These are phyloP conservation scores for Holacanthella duospinosa DNA, from an alignment of 2,888 invertebrate species.

Conservation along the genomic window DNA sequence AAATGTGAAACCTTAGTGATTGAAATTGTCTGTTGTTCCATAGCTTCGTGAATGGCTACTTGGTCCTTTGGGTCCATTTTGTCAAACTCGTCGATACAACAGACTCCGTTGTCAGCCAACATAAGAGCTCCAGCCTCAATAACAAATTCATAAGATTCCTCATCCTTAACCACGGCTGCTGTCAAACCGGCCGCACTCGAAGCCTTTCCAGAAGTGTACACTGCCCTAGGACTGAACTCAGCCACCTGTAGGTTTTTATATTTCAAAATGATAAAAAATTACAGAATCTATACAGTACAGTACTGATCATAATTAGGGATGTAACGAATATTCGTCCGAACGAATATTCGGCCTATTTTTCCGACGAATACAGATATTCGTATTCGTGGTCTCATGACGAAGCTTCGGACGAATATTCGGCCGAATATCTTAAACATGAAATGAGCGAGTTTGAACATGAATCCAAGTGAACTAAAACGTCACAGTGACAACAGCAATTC, in stretches of 20 bases:
- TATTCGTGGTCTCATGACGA: no score
- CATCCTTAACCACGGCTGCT: conserved; percentile 95
- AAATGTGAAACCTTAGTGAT: conserved; percentile 65
- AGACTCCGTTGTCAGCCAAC: conserved; percentile 97
- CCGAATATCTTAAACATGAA: no score
- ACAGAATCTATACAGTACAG: background rate
- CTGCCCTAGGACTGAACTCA: conserved; percentile 88
- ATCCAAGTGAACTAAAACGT: no score
- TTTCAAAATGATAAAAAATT: conserved; percentile 4
- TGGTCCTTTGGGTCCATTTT: conserved; percentile 98
- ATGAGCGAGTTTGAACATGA: no score
- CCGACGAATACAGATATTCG: no score
- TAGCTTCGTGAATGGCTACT: conserved; percentile 98
- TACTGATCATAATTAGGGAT: no score
- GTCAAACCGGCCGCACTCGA: conserved; percentile 96
- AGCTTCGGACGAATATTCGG: no score
- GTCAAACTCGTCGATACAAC: conserved; percentile 99
- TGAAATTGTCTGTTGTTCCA: conserved; percentile 99
- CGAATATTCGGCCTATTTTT: no score
- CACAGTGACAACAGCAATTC: no score
- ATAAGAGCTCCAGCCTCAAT: conserved; percentile 99
- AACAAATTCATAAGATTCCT: conserved; percentile 96
- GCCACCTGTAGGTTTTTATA: conserved; percentile 47
- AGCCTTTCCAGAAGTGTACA: conserved; percentile 98
- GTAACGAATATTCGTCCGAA: no score